Evolutionary conservation across 2,797 vertebrate genomes (phyloP).

Genomic region (Lithobates pipiens): DNA sequence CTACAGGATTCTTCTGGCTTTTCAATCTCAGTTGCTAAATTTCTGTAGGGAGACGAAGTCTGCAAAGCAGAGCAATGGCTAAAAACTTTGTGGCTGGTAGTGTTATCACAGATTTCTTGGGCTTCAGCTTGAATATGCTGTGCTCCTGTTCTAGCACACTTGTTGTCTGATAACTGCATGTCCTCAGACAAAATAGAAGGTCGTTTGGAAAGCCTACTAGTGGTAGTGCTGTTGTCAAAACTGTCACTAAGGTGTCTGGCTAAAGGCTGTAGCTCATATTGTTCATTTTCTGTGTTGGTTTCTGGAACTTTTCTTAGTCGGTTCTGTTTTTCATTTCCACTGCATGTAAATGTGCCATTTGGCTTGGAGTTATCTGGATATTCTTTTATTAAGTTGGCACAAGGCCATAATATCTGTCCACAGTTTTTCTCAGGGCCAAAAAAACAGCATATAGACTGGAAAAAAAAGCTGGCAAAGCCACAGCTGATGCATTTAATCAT

Average conservation of each 20-base stretch:
- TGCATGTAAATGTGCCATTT: constrained; percentile 81
- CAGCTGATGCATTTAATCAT: constrained; percentile 96
- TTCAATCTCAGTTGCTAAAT: constrained; percentile 64
- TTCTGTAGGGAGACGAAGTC: constrained; percentile 94
- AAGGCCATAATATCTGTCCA: constrained; percentile 86
- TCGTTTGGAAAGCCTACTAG: constrained; percentile 95
- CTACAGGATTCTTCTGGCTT: constrained; percentile 66
- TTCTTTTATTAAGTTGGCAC: constrained; percentile 79
- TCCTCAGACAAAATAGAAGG: constrained; percentile 95
- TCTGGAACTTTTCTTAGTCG: constrained; percentile 71
- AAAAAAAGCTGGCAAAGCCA: constrained; percentile 97
- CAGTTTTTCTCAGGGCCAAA: constrained; percentile 95
- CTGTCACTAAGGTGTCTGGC: constrained; percentile 93
- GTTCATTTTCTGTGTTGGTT: constrained; percentile 81
- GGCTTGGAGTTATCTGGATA: constrained; percentile 74
- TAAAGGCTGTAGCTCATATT: constrained; percentile 94
- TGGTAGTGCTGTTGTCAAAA: constrained; percentile 98
- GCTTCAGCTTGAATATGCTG: constrained; percentile 64
- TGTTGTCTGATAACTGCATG: constrained; percentile 83
- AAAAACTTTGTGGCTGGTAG: constrained; percentile 71
- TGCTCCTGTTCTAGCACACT: constrained; percentile 71
- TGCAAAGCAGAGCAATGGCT: constrained; percentile 85
- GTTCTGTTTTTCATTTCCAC: constrained; percentile 71
- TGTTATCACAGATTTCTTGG: constrained; percentile 67
- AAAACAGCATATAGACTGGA: constrained; percentile 96